Conservation (phyloP, 2,113 vertebrate species). For the Sprattus sprattus region DNA sequence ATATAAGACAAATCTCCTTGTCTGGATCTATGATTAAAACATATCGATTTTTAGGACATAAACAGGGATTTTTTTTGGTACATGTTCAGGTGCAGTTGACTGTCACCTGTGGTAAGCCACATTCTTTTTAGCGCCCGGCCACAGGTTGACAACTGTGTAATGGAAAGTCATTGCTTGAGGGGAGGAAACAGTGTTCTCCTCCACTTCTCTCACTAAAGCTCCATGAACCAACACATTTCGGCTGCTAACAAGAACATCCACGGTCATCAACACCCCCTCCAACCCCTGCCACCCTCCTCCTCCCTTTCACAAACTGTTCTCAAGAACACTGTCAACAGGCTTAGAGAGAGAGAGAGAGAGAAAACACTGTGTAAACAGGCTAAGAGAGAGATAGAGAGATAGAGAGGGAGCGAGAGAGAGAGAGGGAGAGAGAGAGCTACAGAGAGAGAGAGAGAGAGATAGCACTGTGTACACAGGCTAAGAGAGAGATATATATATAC, state of each 20-base stretch:
- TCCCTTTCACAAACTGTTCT: background rate
- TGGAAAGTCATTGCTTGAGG: background rate
- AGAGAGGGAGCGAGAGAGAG: too few relatives aligned
- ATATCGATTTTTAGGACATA: background rate
- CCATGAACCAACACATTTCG: background rate
- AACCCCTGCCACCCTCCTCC: background rate
- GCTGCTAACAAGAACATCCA: background rate
- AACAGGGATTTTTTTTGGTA: background rate
- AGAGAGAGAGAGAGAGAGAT: too few relatives aligned
- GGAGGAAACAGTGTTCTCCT: background rate
- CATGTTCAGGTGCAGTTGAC: background rate
- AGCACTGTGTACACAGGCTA: too few relatives aligned
- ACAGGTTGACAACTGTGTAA: background rate
- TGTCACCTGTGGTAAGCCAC: background rate
- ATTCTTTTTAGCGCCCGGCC: background rate
- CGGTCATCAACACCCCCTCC: background rate
- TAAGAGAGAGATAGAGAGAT: too few relatives aligned
- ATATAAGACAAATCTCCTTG: background rate
- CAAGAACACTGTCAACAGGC: background rate
- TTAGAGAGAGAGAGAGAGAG: too few relatives aligned
- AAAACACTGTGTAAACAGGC: background rate
- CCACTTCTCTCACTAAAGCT: background rate
- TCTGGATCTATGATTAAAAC: background rate
- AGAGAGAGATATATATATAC: too few relatives aligned
- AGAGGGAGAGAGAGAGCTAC: too few relatives aligned